These are phyloP conservation scores for Diabrotica balteata DNA, from an alignment of 2,888 invertebrate genomes.

Conservation along the genomic window DNA sequence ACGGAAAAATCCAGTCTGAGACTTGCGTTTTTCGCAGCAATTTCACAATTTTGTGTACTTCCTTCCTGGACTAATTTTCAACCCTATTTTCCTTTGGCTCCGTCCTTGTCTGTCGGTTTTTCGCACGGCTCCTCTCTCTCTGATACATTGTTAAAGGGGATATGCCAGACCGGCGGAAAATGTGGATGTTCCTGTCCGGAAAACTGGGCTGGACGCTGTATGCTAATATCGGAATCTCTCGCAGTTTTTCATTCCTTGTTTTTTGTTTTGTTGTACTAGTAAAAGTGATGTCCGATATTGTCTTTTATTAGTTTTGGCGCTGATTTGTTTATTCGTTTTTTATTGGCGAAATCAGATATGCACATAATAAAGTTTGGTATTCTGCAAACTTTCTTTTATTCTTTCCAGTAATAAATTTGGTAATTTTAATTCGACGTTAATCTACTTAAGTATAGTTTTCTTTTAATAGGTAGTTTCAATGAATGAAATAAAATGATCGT, in stretches of 20 bases:
- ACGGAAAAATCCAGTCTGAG: too few species aligned
- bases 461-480: too few species aligned
- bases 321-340: not conserved
- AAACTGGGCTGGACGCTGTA: conserved; percentile 26
- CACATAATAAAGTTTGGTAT: too few species aligned
- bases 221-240: conserved; percentile 29
- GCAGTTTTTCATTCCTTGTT: conserved; percentile 22
- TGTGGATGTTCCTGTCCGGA: conserved; percentile 28
- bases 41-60: conserved; percentile 12
- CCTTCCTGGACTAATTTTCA: conserved; percentile 41
- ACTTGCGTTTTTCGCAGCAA: too few species aligned
- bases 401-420: not conserved
- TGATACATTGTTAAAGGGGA: conserved; percentile 47
- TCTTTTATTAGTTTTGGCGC: conserved; percentile 13
- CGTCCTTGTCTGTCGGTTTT: conserved; percentile 30
- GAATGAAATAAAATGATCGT: too few species aligned
- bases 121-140: conserved; percentile 39
- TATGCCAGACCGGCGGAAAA: conserved; percentile 27
- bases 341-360: too few species aligned
- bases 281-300: conserved; percentile 16
- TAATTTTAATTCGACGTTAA: not conserved
- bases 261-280: conserved; percentile 14
- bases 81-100: conserved; percentile 41
- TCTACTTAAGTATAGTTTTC: too few species aligned
- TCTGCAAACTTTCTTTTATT: too few species aligned